Evolutionary conservation across 2,113 vertebrate genomes (phyloP).

Genomic region (Pelvicachromis taeniatus): DNA sequence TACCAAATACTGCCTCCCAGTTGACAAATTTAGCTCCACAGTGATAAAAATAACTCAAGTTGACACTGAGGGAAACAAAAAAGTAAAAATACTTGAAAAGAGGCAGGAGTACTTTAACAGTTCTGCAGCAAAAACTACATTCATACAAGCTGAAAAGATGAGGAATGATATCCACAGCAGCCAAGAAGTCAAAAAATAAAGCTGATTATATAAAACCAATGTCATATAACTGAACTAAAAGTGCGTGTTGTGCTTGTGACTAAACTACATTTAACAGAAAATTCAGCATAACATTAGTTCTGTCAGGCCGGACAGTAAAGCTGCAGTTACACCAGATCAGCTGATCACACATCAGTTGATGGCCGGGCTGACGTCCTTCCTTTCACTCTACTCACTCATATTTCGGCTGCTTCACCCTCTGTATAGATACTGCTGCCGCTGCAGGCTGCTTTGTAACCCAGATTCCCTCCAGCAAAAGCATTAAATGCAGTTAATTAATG

Average conservation of each 20-base stretch:
- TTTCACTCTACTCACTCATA: background rate
- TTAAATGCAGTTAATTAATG: background rate
- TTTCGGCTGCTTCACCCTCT: background rate
- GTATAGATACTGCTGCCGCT: background rate
- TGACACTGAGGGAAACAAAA: background rate
- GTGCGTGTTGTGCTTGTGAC: background rate
- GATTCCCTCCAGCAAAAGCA: background rate
- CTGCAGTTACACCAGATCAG: background rate
- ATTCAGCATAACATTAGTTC: background rate
- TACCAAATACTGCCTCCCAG: accelerated
- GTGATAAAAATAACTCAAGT: background rate
- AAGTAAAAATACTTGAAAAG: background rate
- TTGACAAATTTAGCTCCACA: background rate
- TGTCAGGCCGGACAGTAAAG: background rate
- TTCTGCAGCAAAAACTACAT: background rate
- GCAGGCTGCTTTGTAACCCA: background rate
- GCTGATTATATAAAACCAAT: background rate
- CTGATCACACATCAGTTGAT: background rate
- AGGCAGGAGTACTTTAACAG: background rate
- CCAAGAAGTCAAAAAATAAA: background rate
- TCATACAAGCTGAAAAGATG: background rate
- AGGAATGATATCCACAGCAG: background rate
- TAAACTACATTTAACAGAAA: background rate
- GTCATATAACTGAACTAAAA: background rate
- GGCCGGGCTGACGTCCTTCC: background rate